These are phyloP conservation scores for Dusona sp. DNA, from an alignment of 2,888 invertebrate species.

Conservation along the genomic window DNA sequence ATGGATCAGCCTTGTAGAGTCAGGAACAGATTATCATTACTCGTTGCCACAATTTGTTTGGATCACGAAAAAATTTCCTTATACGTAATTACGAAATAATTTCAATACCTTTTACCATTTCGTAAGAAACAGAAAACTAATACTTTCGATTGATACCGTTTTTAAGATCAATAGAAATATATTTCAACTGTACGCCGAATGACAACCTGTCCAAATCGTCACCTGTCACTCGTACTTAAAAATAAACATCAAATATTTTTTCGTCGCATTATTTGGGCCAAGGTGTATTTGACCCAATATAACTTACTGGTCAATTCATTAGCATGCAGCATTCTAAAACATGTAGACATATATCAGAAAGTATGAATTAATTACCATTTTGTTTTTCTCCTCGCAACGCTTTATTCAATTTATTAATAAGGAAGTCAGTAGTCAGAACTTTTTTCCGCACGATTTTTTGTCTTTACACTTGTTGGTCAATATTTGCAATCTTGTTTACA, in stretches of 20 bases:
- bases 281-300: neutral
- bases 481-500: conserved; percentile 17
- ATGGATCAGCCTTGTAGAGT: too few species aligned
- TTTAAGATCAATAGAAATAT: neutral
- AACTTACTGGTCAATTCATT: too few species aligned
- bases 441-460: conserved; percentile 8
- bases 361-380: neutral
- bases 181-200: neutral
- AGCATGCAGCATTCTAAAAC: too few species aligned
- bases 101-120: neutral
- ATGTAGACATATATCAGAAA: neutral
- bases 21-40: too few species aligned
- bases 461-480: neutral
- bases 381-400: neutral
- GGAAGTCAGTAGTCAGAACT: conserved; percentile 5
- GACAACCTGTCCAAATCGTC: neutral
- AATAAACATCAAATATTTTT: neutral
- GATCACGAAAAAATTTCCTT: neutral
- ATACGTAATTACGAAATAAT: neutral
- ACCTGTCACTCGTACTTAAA: neutral
- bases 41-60: neutral
- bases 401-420: conserved; percentile 8
- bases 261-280: neutral
- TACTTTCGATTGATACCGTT: neutral
- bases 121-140: neutral